Percentiles rank a stretch among this genome's conserved stretches.
These are phyloP conservation scores for Thaleichthys pacificus DNA, from an alignment of 2,797 vertebrate genomes.

Conservation along the genomic window DNA sequence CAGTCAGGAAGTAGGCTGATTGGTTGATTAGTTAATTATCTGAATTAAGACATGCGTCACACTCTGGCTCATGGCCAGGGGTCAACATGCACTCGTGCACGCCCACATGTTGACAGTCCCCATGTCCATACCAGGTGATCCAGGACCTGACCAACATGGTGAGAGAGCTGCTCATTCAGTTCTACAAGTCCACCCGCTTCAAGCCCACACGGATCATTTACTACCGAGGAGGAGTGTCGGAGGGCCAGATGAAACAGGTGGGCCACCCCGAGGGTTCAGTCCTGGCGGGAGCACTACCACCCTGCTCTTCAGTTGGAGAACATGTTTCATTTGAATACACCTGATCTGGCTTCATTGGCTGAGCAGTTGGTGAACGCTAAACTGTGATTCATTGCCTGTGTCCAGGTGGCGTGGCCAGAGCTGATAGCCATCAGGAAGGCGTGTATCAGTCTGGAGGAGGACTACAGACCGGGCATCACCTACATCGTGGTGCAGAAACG, in stretches of 20 bases:
- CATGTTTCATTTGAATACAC: not conserved
- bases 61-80: too few relatives aligned
- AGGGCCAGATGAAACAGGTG: conserved; percentile 99
- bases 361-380: not conserved
- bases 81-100: too few relatives aligned
- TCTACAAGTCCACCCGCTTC: conserved; percentile 98
- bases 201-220: conserved; percentile 98
- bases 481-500: conserved; percentile 99
- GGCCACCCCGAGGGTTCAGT: not conserved
- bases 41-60: too few relatives aligned
- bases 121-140: conserved; percentile 72
- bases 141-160: conserved; percentile 99
- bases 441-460: conserved; percentile 98
- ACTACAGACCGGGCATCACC: conserved; percentile 96
- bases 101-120: not conserved
- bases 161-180: conserved; percentile 95
- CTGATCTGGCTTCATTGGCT: not conserved
- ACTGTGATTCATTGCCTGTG: conserved; percentile 3
- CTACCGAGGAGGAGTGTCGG: conserved; percentile 95
- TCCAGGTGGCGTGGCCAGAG: conserved; percentile 96
- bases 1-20: conserved; percentile 82
- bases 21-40: not conserved
- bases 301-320: not conserved
- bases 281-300: too few relatives aligned
- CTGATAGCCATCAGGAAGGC: conserved; percentile 98